Percentiles rank a stretch among this genome's conserved stretches.
Conservation (phyloP, 2,888 invertebrate species). For the Argyresthia goedartella region DNA sequence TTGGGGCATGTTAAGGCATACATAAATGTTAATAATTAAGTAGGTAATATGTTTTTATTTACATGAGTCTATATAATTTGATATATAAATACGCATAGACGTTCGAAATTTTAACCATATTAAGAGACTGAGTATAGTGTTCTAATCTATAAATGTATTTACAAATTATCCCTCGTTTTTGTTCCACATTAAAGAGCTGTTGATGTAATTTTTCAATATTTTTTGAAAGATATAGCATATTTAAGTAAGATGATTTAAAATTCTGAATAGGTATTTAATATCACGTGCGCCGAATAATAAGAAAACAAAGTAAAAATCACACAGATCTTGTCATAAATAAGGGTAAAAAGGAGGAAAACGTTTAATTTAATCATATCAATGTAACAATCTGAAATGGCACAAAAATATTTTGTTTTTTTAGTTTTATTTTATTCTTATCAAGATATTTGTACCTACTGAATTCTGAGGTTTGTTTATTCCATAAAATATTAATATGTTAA, state of each 20-base stretch:
- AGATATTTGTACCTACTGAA: not conserved
- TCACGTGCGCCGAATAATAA: too few species aligned
- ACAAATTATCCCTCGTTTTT: not conserved
- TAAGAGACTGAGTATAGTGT: slow-evolving; percentile 67
- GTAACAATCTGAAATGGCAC: not conserved
- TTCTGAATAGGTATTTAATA: not conserved
- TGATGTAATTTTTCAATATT: not conserved
- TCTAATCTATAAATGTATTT: slow-evolving; percentile 27
- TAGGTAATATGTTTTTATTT: not conserved
- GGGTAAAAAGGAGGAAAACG: too few species aligned
- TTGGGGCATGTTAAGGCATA: too few species aligned
- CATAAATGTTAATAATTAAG: not conserved
- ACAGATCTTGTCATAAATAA: too few species aligned
- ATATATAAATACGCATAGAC: slow-evolving; percentile 25
- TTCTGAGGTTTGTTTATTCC: slow-evolving; percentile 31
- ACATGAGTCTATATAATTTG: not conserved
- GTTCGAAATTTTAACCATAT: slow-evolving; percentile 30
- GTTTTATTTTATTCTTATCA: not conserved
- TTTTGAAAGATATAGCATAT: not conserved
- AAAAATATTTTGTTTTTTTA: not conserved
- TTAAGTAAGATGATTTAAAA: not conserved
- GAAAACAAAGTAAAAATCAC: too few species aligned
- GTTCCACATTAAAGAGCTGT: not conserved
- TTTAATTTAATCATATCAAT: too few species aligned
- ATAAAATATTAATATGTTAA: slow-evolving; percentile 24